Evolutionary conservation across 2,797 vertebrate species (phyloP).

Genomic region (Hyperoplus lanceolatus): DNA sequence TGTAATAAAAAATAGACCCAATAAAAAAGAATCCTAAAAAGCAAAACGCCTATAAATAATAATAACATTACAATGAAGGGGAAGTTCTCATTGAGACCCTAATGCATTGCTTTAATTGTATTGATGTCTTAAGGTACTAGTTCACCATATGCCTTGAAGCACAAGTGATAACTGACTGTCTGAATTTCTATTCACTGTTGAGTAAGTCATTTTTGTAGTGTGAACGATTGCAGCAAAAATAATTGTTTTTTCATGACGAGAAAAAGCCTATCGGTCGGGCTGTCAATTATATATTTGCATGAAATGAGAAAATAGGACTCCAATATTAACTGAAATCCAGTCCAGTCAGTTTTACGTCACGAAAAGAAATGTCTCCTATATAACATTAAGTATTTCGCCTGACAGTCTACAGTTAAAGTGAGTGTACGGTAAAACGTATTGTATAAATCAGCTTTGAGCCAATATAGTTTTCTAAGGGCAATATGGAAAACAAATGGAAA

Average conservation of each 20-base stretch:
- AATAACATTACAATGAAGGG: too few relatives aligned
- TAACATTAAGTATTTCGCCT: background rate
- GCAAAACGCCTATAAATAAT: too few relatives aligned
- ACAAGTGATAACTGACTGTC: background rate
- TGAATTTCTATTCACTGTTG: background rate
- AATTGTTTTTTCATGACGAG: background rate
- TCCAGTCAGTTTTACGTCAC: background rate
- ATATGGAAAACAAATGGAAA: background rate
- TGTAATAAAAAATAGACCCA: too few relatives aligned
- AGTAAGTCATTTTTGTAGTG: background rate
- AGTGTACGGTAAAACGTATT: background rate
- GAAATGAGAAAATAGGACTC: too few relatives aligned
- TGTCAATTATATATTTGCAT: too few relatives aligned
- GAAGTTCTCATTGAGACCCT: too few relatives aligned
- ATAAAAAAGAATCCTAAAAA: too few relatives aligned
- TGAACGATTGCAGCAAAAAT: background rate
- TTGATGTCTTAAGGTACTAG: background rate
- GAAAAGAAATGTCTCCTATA: background rate
- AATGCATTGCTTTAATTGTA: too few relatives aligned
- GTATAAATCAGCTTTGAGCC: background rate
- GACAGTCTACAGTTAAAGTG: background rate
- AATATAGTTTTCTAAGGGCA: background rate
- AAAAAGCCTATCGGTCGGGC: too few relatives aligned
- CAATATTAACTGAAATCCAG: background rate
- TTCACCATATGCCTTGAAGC: background rate